These are phyloP conservation scores for Lepidocyrtoides sp. DNA, from an alignment of 2,888 invertebrate species.

Conservation along the genomic window DNA sequence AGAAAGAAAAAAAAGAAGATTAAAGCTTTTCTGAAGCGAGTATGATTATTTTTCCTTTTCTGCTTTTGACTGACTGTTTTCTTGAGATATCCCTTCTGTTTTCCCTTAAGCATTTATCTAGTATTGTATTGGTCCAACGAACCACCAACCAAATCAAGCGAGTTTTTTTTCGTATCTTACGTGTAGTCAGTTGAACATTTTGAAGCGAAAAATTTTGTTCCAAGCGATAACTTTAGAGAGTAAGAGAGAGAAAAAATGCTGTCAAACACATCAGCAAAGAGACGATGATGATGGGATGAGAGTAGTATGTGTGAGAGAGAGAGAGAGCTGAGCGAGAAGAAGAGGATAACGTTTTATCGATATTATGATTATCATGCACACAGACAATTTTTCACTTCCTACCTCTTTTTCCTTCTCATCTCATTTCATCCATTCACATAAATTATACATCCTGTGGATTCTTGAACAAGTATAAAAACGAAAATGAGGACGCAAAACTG, in stretches of 20 bases:
- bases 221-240: not conserved
- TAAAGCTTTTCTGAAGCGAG: not conserved
- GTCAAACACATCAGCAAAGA: slow-evolving; percentile 70
- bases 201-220: slow-evolving; percentile 29
- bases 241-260: slow-evolving; percentile 34
- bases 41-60: slow-evolving; percentile 2
- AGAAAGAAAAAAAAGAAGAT: slow-evolving; percentile 11
- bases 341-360: slow-evolving; percentile 59
- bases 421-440: slow-evolving; percentile 70
- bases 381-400: slow-evolving; percentile 65
- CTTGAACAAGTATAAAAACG: slow-evolving; percentile 11
- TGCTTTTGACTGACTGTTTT: slow-evolving; percentile 47
- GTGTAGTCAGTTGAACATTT: not conserved
- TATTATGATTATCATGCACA: slow-evolving; percentile 52
- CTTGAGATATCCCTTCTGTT: not conserved
- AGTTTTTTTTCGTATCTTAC: not conserved
- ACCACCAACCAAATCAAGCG: slow-evolving; percentile 16
- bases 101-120: not conserved
- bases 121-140: slow-evolving; percentile 8
- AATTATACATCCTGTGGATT: slow-evolving; percentile 75
- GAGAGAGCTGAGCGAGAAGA: not conserved
- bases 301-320: not conserved
- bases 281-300: not conserved
- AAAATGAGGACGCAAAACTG: slow-evolving; percentile 64
- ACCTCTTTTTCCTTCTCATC: slow-evolving; percentile 57